Conservation (phyloP, 2,113 vertebrate genomes). For the Datnioides undecimradiatus region DNA sequence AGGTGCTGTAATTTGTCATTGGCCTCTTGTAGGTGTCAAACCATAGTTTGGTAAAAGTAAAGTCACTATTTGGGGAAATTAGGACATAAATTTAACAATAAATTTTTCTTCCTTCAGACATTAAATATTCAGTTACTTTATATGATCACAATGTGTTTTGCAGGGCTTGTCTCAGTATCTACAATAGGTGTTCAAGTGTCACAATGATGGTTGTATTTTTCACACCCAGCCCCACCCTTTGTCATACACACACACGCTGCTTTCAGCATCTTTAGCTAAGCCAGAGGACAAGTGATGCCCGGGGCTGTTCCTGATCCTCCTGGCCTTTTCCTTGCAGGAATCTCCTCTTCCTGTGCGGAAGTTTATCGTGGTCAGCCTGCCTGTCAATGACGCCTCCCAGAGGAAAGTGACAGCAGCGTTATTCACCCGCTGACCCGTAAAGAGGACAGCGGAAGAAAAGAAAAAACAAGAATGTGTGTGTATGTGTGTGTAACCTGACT, state of each 20-base stretch:
- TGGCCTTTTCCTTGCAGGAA: conserved; percentile 81
- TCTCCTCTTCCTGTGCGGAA: conserved; percentile 81
- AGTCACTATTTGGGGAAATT: not conserved
- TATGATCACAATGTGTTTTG: not conserved
- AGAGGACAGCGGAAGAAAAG: conserved; percentile 76
- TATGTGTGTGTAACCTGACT: conserved; percentile 76
- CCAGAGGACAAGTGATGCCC: conserved; percentile 68
- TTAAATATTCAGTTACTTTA: not conserved
- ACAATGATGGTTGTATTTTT: not conserved
- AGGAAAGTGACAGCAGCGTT: conserved; percentile 84
- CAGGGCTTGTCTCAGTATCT: not conserved
- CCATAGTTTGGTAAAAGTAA: not conserved
- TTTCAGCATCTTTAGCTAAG: conserved; percentile 66
- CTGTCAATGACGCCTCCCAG: conserved; percentile 78
- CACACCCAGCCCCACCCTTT: not conserved
- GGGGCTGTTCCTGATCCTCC: conserved; percentile 67
- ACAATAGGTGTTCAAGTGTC: not conserved
- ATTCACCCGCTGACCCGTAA: conserved; percentile 83
- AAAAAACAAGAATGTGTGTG: conserved; percentile 39
- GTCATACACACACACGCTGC: conserved; percentile 30
- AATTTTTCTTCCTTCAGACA: not conserved
- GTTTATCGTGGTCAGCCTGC: conserved; percentile 71
- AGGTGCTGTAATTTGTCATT: not conserved
- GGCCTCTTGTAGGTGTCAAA: not conserved
- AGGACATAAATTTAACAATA: not conserved